phyloP scores from a whole-genome alignment of 2,113 vertebrate species.

The Eleginops maclovinus region DNA sequence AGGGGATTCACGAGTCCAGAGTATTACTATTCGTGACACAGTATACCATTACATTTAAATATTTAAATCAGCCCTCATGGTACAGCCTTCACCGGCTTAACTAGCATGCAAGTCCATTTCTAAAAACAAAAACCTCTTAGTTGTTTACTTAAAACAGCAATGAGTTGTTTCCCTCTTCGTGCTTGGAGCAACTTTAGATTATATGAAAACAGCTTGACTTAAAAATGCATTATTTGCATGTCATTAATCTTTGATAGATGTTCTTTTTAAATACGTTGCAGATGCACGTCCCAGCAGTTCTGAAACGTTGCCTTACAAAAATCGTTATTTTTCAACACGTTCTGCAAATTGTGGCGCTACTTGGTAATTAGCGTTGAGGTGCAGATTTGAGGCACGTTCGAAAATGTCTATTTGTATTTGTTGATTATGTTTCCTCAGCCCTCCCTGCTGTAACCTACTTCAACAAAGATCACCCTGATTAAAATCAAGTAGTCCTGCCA shows the following conservation, averaged over 20 bases:
- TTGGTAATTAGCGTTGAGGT: not conserved
- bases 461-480: conserved; percentile 36
- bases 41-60: too few species aligned
- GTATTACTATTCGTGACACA: too few species aligned
- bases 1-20: too few species aligned
- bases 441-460: conserved; percentile 4
- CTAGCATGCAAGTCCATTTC: too few species aligned
- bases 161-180: not conserved
- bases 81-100: too few species aligned
- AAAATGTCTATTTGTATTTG: not conserved
- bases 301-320: not conserved
- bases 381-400: not conserved
- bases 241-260: not conserved
- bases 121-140: not conserved
- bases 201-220: conserved; percentile 6
- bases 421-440: conserved; percentile 21
- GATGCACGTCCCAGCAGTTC: not conserved
- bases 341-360: too few species aligned
- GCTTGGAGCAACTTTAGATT: not conserved
- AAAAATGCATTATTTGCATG: not conserved
- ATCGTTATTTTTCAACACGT: not conserved
- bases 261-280: not conserved
- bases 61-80: too few species aligned
- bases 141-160: not conserved
- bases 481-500: conserved; percentile 25